These are phyloP conservation scores for Acanthurus tractus DNA, from an alignment of 2,797 vertebrate species.

Conservation along the genomic window DNA sequence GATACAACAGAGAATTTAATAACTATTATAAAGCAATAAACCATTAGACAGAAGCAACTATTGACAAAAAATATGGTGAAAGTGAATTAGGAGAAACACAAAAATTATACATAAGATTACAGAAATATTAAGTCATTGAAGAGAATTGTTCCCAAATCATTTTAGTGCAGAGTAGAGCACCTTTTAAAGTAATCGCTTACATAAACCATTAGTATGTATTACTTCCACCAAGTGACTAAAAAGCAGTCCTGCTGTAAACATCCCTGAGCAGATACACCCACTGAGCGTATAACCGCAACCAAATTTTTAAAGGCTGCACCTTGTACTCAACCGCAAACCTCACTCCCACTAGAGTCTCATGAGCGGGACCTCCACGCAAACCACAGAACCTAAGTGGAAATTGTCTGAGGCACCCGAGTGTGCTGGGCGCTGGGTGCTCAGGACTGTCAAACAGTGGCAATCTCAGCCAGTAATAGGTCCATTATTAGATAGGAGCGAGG, in stretches of 20 bases:
- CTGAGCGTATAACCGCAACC: constrained; percentile 8
- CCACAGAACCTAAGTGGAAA: constrained; percentile 38
- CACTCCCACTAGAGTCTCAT: constrained; percentile 22
- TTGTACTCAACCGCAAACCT: constrained; percentile 34
- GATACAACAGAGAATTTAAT: too few relatives aligned
- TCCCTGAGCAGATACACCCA: neutral
- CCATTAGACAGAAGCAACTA: too few relatives aligned
- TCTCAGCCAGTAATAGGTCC: constrained; percentile 73
- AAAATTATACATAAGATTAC: too few relatives aligned
- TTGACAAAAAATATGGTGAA: too few relatives aligned
- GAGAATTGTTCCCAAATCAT: neutral
- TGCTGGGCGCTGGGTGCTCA: constrained; percentile 29
- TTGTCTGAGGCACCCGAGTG: constrained; percentile 38
- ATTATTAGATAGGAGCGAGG: constrained; percentile 68
- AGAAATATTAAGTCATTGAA: too few relatives aligned
- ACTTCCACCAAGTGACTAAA: constrained; percentile 9
- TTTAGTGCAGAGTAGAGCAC: neutral
- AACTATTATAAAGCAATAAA: too few relatives aligned
- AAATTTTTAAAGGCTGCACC: constrained; percentile 18
- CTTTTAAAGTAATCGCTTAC: constrained; percentile 18
- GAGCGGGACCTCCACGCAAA: constrained; percentile 35
- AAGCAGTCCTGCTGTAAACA: constrained; percentile 14
- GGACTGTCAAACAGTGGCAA: constrained; percentile 62
- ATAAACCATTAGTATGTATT: constrained; percentile 36
- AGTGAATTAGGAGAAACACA: too few relatives aligned